Evolutionary conservation across 2,113 vertebrate genomes (phyloP).

Genomic region (Boulengeromyrus knoepffleri): DNA sequence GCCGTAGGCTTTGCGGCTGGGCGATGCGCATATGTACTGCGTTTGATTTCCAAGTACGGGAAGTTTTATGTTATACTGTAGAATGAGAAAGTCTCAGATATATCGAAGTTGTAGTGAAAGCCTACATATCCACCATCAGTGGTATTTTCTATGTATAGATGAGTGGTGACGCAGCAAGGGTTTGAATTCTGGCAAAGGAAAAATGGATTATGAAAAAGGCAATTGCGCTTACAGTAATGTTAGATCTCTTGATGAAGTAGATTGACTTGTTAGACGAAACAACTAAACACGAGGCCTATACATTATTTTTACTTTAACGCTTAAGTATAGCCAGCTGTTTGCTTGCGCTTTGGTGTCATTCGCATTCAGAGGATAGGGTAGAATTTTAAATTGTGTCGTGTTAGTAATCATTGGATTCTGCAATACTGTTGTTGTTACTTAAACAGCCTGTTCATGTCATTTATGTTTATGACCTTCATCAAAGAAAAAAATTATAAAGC

Average conservation of each 20-base stretch:
- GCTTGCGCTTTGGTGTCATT: background rate
- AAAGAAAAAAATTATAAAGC: background rate
- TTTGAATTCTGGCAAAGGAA: background rate
- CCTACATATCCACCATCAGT: background rate
- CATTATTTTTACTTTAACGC: background rate
- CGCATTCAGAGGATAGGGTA: background rate
- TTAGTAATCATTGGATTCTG: background rate
- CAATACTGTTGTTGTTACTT: background rate
- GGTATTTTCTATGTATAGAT: background rate
- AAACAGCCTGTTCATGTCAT: background rate
- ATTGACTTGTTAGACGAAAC: background rate
- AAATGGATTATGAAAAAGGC: background rate
- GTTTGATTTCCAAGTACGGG: background rate
- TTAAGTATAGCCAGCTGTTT: background rate
- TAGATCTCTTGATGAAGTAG: background rate
- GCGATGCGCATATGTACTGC: background rate
- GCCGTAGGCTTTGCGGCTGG: background rate
- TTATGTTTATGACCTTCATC: background rate
- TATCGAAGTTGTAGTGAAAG: background rate
- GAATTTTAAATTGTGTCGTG: background rate
- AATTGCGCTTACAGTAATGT: background rate
- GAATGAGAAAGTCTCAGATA: background rate
- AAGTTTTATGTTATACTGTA: background rate
- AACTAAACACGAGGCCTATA: background rate
- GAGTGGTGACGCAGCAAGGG: background rate